Base-by-base conservation (phyloP, 2,888 invertebrate species). In the Dryococelus australis region DNA sequence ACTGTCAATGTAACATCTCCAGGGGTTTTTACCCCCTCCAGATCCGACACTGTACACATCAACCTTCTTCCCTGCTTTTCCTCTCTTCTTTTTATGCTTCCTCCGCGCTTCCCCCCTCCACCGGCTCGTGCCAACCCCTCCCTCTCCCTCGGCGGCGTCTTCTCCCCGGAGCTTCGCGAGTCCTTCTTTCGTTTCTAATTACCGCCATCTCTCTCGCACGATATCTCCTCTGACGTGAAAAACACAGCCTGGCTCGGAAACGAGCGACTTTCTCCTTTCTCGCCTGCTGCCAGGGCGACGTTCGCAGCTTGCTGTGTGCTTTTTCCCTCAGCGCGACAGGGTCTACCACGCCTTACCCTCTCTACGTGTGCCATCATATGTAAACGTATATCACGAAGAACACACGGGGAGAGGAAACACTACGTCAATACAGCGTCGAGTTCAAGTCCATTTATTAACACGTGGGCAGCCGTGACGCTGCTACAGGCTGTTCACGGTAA, bases 1-100 rank as follows among this genome's bases (percentile, higher is more conserved):
- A 83, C 28, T 83, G 83, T 83, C 83, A 83, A 83, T 83, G 83
- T 83, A 83, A 83, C 83, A 83, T 83, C 83, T 83, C 83, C 83
- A 83, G 83, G 83, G 83, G 83, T 28, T 83, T 28, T 43, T 35
- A 83, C 83, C 83, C 35, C 83, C 28, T 83, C 83, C 28, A n/a
- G 65, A 65, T 65, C 65, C 65, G 65, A 65, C 65, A 83, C 83
- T 83, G 83, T 83, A 83, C 83, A 83, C 83, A 27, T 83, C 83
- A 28, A 35, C 83, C 83, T 83, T 43, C 83, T 35, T 83, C 83
- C 83, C 83, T 35, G 43, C 83, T 16, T 28, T 28, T 83, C 35
- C 83, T 65, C 65, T 27, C 83, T 83, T 83, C 83, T 83, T 83
- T 83, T 83, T 83, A 35, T 83, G 20, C 35, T 35, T 83, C 35